phyloP scores from a whole-genome alignment of 2,113 vertebrate genomes.

The Hyperoodon ampullatus region DNA sequence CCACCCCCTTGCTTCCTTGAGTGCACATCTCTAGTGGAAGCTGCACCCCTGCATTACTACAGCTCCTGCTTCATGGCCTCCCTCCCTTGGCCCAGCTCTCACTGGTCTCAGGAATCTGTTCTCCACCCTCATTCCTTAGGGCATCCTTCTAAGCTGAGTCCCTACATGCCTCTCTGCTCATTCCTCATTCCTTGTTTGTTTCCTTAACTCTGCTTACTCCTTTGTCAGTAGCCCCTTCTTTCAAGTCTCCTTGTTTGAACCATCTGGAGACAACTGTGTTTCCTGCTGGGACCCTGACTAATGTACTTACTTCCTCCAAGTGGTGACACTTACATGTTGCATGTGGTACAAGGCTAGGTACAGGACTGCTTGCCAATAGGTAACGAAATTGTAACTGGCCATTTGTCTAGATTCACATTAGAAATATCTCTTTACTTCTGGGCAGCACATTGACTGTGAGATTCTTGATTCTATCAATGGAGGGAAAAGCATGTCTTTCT shows the following conservation, averaged over 20 bases:
- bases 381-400: neutral
- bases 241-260: neutral
- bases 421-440: slow-evolving; percentile 21
- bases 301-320: neutral
- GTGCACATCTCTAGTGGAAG: neutral
- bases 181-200: neutral
- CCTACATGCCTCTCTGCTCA: neutral
- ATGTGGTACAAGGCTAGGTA: neutral
- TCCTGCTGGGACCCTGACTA: neutral
- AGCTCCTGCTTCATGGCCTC: neutral
- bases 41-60: neutral
- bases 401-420: neutral
- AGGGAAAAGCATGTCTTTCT: neutral
- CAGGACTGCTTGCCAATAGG: neutral
- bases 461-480: neutral
- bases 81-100: neutral
- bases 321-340: neutral
- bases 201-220: neutral
- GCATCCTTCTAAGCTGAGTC: neutral
- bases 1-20: neutral
- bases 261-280: neutral
- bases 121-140: neutral
- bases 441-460: neutral
- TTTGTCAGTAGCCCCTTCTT: neutral
- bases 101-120: neutral